Evolutionary conservation across 2,797 vertebrate species (phyloP), one percentile per base, ranked within the genome.

Genomic region (Ciconia nigra): DNA sequence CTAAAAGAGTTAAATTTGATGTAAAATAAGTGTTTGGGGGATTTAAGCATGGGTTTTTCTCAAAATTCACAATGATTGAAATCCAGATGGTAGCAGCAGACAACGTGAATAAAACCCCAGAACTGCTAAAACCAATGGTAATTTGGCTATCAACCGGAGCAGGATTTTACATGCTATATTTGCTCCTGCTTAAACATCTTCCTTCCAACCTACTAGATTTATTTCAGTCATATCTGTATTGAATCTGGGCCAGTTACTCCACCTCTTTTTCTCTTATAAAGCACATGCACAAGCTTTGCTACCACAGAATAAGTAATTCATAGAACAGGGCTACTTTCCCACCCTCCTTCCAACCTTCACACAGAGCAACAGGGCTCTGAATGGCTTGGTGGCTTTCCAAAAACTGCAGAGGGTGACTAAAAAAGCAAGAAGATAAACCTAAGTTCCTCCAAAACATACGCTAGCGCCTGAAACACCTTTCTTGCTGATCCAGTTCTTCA

Each of bases 281-380:
- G 18, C 22, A 41, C 24, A 52, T 4, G 19, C 28, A 61, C 17
- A 63, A 44, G 13, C 16, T 80, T 70, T 55, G 13, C 13, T 49
- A 35, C 39, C 22, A n/a, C 52, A 52, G 35, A 54, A 76, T 61
- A 81, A 71, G 28, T 33, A 89, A 78, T 37, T 51, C 49, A 65
- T 15, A n/a, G 22, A 0, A 19, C 42, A 41, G 28, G 7, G 41
- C 17, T 52, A 0, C 26, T 74, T 88, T 73, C 18, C 69, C 28
- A 57, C 4, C 33, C n/a, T 77, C n/a, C 15, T 65, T 47, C 26
- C 59, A 54, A 26, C 13, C 42, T 89, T 85, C 42, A 33, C 44
- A 21, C 0, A 15, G 70, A 80, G 25, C 51, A 18, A 3, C 26
- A 31, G 16, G 18, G 35, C n/a, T 69, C 11, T 0, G 1, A 37